phyloP scores from a whole-genome alignment of 37 sponge, comb jelly and placozoan genomes.

The Dysidea cf. avara region DNA sequence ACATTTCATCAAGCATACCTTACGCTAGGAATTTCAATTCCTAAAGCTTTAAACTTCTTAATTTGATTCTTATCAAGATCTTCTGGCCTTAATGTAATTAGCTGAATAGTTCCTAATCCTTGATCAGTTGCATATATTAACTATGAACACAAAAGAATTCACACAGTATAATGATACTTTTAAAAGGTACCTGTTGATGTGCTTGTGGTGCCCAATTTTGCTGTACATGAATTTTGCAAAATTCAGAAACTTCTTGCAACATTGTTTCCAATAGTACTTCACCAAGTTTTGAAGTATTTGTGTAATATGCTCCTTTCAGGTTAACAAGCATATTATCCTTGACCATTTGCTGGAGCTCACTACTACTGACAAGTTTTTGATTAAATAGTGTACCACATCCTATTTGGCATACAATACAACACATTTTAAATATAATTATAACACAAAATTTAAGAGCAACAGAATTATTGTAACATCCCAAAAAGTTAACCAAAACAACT shows the following conservation, averaged over 20 bases:
- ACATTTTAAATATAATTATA: too few relatives aligned
- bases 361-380: too few relatives aligned
- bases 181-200: conserved; percentile 71
- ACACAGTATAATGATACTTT: not conserved
- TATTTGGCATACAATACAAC: too few relatives aligned
- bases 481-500: too few relatives aligned
- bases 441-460: too few relatives aligned
- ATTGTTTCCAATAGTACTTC: conserved; percentile 83
- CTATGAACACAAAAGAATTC: not conserved
- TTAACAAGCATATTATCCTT: too few relatives aligned
- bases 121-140: conserved; percentile 68
- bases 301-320: too few relatives aligned
- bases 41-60: conserved; percentile 34
- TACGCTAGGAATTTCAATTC: conserved; percentile 52
- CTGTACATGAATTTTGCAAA: conserved; percentile 65
- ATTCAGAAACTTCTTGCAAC: conserved; percentile 72
- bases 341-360: too few relatives aligned
- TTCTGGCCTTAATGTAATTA: conserved; percentile 68
- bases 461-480: too few relatives aligned
- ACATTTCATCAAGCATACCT: too few relatives aligned
- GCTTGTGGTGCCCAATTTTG: conserved; percentile 67
- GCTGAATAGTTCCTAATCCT: conserved; percentile 45
- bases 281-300: conserved; percentile 71
- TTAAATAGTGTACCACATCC: not conserved
- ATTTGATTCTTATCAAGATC: conserved; percentile 29